These are phyloP conservation scores for Saccostrea echinata DNA, from an alignment of 1,140 invertebrate genomes.

Conservation along the genomic window DNA sequence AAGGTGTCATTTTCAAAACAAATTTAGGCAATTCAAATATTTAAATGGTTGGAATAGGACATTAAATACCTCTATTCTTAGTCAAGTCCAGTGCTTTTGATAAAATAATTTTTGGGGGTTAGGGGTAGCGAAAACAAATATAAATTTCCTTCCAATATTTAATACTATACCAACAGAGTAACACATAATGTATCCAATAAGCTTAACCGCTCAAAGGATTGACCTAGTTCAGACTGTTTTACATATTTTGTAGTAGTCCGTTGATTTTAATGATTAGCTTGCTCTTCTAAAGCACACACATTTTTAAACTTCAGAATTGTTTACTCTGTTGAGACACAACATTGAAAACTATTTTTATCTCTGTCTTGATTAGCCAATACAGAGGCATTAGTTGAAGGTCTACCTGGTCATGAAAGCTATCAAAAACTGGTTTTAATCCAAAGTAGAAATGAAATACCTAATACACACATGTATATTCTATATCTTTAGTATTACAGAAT, in stretches of 20 bases:
- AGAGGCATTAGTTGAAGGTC: neutral
- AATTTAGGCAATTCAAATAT: constrained; percentile 6
- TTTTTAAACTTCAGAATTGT: neutral
- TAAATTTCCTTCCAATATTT: neutral
- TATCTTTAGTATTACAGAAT: neutral
- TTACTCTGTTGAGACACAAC: neutral
- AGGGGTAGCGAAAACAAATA: constrained; percentile 32
- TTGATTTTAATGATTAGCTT: neutral
- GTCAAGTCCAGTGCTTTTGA: constrained; percentile 11
- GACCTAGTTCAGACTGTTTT: neutral
- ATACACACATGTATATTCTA: neutral
- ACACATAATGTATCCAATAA: neutral
- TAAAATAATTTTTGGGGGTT: neutral
- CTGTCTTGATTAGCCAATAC: neutral
- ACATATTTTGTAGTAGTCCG: neutral
- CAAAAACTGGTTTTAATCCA: neutral
- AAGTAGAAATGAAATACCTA: neutral
- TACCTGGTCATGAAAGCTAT: no score
- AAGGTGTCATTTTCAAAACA: constrained; percentile 8
- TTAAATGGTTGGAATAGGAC: neutral
- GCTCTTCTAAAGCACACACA: neutral
- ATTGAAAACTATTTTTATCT: neutral
- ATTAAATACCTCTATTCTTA: neutral
- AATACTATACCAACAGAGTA: neutral
- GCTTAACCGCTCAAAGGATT: neutral